Conservation (phyloP, 2,797 vertebrate genomes). For the Delichon dasypus region DNA sequence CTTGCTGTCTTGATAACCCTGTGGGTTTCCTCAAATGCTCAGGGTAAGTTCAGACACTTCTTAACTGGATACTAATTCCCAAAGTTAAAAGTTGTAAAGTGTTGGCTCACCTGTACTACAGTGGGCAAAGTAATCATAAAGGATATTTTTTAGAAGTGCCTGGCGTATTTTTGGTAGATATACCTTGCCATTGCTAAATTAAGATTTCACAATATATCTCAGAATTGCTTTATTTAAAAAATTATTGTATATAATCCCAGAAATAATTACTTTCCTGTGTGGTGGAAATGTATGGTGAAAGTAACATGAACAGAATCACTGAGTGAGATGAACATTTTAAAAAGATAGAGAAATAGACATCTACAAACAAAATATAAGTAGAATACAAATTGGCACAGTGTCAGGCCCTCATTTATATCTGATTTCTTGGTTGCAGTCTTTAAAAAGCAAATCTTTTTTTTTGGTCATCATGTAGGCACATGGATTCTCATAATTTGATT, state of each 20-base stretch:
- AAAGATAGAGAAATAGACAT: not conserved
- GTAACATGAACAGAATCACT: not conserved
- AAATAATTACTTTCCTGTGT: not conserved
- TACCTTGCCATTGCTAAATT: not conserved
- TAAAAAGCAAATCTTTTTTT: not conserved
- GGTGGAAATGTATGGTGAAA: not conserved
- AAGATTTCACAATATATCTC: not conserved
- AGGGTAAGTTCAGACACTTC: conserved; percentile 77
- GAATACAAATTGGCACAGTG: not conserved
- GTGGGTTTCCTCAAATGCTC: conserved; percentile 76
- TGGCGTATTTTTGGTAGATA: not conserved
- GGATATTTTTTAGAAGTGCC: not conserved
- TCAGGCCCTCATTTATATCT: not conserved
- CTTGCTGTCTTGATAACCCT: conserved; percentile 77
- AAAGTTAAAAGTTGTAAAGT: not conserved
- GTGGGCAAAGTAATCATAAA: not conserved
- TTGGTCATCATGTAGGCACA: not conserved
- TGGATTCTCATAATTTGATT: not conserved
- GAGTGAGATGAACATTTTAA: not conserved
- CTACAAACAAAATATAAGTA: not conserved
- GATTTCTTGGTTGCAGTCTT: not conserved
- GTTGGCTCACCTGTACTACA: not conserved
- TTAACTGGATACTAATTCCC: not conserved
- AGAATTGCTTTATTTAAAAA: not conserved
- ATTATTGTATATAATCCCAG: not conserved